Evolutionary conservation across 2,888 invertebrate species (phyloP), one percentile per base, ranked within the genome.

Genomic region (Eupithecia pulchellata): DNA sequence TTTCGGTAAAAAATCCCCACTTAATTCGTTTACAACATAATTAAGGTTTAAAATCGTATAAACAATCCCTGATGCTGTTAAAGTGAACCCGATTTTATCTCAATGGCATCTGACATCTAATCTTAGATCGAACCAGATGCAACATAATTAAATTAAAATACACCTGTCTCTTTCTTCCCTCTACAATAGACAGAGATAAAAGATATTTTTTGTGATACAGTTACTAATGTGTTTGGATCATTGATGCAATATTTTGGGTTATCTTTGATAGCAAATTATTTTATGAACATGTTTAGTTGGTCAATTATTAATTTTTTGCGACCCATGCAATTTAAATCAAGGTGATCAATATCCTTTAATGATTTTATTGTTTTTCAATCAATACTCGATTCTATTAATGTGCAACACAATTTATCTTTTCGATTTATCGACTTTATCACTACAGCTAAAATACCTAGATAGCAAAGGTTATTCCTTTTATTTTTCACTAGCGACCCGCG

Each of bases 71-170:
- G 47, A 52, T 20, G 32, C 27, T 20, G 34, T 61, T 34, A 61
- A 61, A 20, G n/a, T 32, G 32, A 32, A 20, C 81, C 79, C 69
- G 77, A 67, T 76, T 81, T 70, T 62, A 67, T 79, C 81, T 85
- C 80, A 82, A 64, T 73, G 69, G 27, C 75, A 71, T 67, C 73
- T 47, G 63, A 70, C 75, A 80, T 78, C 77, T 78, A 74, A 79
- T 79, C 78, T 75, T 30, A 61, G 64, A 69, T 69, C 69, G 57
- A 39, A 78, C 84, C 85, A 87, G 85, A 87, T 86, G 82, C 81
- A 77, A 84, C 85, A 83, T 91, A 90, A 92, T 91, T 91, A 91
- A 91, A 91, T 91, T 90, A 91, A 79, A 80, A 78, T 47, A 9
- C 88, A 88, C 84, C 88, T 88, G 86, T 84, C 85, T 77, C 80